These are phyloP conservation scores for Dendropsophus ebraccatus DNA, from an alignment of 2,113 vertebrate genomes.

Conservation along the genomic window DNA sequence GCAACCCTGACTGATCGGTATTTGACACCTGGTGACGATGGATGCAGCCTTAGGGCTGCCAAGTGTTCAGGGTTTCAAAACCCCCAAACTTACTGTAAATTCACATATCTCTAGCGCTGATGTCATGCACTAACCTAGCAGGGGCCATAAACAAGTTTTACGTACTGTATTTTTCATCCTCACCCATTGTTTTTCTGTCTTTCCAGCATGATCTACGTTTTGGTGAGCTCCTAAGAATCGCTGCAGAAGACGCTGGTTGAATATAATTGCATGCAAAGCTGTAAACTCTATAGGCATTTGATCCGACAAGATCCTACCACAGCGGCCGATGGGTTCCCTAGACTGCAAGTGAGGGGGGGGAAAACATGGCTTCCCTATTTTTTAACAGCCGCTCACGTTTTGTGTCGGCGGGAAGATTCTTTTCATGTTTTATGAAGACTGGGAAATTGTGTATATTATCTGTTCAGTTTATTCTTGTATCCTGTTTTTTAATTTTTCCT, in stretches of 20 bases:
- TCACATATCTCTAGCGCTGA: too few relatives aligned
- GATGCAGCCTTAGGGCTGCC: too few relatives aligned
- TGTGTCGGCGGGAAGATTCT: slow-evolving; percentile 79
- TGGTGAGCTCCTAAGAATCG: slow-evolving; percentile 94
- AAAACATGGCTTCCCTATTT: slow-evolving; percentile 69
- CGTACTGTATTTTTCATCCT: too few relatives aligned
- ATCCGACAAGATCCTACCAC: slow-evolving; percentile 67
- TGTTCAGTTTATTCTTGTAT: slow-evolving; percentile 18
- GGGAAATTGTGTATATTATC: slow-evolving; percentile 71
- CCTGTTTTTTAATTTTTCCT: slow-evolving; percentile 6
- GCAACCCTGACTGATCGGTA: too few relatives aligned
- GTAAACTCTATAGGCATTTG: slow-evolving; percentile 70
- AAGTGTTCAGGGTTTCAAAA: too few relatives aligned
- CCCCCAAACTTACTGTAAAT: too few relatives aligned
- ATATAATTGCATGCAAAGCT: slow-evolving; percentile 79
- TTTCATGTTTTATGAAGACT: slow-evolving; percentile 74
- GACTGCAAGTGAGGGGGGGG: slow-evolving; percentile 60
- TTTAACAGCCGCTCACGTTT: slow-evolving; percentile 75
- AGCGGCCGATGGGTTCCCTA: slow-evolving; percentile 65
- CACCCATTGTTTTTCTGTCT: neutral
- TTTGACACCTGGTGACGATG: too few relatives aligned
- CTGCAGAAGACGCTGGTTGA: slow-evolving; percentile 67
- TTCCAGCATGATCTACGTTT: slow-evolving; percentile 97
- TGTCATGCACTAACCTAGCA: too few relatives aligned
- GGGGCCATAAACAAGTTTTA: too few relatives aligned